Base-by-base conservation (phyloP, 2,888 invertebrate species). In the Ophion slaviceki region DNA sequence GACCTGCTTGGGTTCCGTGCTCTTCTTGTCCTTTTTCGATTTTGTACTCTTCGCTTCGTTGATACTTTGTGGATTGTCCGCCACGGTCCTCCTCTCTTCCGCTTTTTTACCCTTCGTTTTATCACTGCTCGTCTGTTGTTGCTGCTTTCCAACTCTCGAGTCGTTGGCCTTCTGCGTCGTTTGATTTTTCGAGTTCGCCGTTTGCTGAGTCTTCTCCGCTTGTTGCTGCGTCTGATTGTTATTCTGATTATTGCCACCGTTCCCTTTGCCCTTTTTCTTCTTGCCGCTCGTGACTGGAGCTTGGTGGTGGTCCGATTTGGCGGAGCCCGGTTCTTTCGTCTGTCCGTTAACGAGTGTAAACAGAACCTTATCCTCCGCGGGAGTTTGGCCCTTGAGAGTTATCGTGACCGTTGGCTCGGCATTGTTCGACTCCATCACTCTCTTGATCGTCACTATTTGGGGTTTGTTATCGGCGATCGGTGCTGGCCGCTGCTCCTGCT, bases 341-440 rank as follows among this genome's bases (percentile, higher is more conserved):
- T 95, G 95, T 0, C 96, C 96, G 90, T 96, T 96, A 8, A 96
- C 95, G 87, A 97, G 95, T 1, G 96, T 97, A 90, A 97, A 97
- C 2, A 97, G 94, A 53, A 97, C 95, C 92, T 96, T 96, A 89
- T 97, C 97, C 91, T 97, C 96, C 85, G 96, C 96, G 0, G 96
- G 96, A 0, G 96, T 96, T 80, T 96, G 96, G 6, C 97, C 97
- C 90, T 97, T 96, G 47, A 97, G 94, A 0, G 97, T 97, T 72
- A 97, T 97, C 0, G 97, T 97, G 1, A 97, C 97, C 36, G 96
- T 96, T 11, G 97, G 96, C 88, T 96, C 96, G 0, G 95, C 95
- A 87, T 94, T 95, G 90, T 96, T 95, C 8, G 96, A 96, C 88
- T 96, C 95, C 93, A 96, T 96, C 2, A 97, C 96, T 72, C 97